phyloP scores from a whole-genome alignment of 2,113 vertebrate species.

The Apaloderma vittatum region DNA sequence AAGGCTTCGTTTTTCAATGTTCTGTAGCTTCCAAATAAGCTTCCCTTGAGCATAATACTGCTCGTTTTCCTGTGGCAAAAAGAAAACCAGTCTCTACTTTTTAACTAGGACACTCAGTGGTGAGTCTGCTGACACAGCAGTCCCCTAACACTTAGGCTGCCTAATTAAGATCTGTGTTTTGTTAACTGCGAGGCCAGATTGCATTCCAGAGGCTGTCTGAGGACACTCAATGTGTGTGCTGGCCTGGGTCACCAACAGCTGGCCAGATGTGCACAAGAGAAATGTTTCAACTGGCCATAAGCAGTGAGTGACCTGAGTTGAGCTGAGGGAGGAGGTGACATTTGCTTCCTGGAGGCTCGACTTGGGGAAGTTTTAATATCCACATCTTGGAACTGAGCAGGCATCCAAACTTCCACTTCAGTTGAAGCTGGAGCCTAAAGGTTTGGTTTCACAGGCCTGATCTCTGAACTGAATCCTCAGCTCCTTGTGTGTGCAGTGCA shows the following conservation, averaged over 20 bases:
- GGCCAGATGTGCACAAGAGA: rapidly evolving
- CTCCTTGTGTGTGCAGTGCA: not conserved
- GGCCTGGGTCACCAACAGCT: not conserved
- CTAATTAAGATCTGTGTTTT: slow-evolving; percentile 24
- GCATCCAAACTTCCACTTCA: not conserved
- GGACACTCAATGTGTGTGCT: rapidly evolving
- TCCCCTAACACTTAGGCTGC: not conserved
- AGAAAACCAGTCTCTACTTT: not conserved
- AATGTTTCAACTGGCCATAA: not conserved
- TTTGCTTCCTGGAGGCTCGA: not conserved
- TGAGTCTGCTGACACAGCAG: not conserved
- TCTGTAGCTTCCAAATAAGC: not conserved
- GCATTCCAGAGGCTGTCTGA: not conserved
- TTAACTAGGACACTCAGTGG: not conserved
- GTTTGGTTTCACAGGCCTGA: not conserved
- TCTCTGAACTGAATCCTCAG: not conserved
- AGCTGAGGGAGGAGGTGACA: not conserved
- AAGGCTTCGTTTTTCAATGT: not conserved
- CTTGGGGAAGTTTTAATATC: not conserved
- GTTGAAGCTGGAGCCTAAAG: not conserved
- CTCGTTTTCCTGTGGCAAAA: not conserved
- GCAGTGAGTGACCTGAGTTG: not conserved
- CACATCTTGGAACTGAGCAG: not conserved
- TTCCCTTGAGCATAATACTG: not conserved
- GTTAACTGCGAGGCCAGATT: not conserved